Percentiles rank a stretch among this genome's conserved stretches.
Evolutionary conservation across 30 jellyfish, hydroid and myxozoan genomes (phyloP).

Genomic region (Chrysaora quinquecirrha): DNA sequence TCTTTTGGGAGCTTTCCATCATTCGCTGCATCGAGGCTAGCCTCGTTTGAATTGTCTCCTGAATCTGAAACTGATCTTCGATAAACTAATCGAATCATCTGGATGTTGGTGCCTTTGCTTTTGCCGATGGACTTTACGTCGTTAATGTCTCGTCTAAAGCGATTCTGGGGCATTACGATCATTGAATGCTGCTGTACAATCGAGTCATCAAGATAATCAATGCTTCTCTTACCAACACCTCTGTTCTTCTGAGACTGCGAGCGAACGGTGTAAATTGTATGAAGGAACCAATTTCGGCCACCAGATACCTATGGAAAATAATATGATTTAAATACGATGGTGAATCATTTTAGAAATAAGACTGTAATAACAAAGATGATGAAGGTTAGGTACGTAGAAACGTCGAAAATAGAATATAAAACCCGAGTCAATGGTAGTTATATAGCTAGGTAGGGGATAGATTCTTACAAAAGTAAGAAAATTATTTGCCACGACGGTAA

Average conservation of each 20-base stretch:
- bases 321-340: background rate
- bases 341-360: background rate
- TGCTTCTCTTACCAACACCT: slow-evolving; percentile 67
- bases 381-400: too few species aligned
- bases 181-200: slow-evolving; percentile 26
- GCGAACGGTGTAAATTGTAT: slow-evolving; percentile 86
- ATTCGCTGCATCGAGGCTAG: background rate
- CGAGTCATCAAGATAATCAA: slow-evolving; percentile 25
- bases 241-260: slow-evolving; percentile 80
- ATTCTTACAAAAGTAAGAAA: too few species aligned
- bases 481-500: too few species aligned
- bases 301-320: slow-evolving; percentile 76
- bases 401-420: too few species aligned
- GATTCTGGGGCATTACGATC: slow-evolving; percentile 53
- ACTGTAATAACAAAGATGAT: too few species aligned
- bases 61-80: background rate
- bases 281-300: slow-evolving; percentile 95
- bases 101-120: slow-evolving; percentile 85
- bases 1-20: slow-evolving; percentile 64
- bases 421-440: too few species aligned
- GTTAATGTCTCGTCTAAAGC: slow-evolving; percentile 46
- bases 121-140: slow-evolving; percentile 73
- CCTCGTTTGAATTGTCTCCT: background rate
- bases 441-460: too few species aligned
- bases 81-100: slow-evolving; percentile 69